These are phyloP conservation scores for Stenopsyche tienmushanensis DNA, from an alignment of 1,140 invertebrate genomes.

Conservation along the genomic window DNA sequence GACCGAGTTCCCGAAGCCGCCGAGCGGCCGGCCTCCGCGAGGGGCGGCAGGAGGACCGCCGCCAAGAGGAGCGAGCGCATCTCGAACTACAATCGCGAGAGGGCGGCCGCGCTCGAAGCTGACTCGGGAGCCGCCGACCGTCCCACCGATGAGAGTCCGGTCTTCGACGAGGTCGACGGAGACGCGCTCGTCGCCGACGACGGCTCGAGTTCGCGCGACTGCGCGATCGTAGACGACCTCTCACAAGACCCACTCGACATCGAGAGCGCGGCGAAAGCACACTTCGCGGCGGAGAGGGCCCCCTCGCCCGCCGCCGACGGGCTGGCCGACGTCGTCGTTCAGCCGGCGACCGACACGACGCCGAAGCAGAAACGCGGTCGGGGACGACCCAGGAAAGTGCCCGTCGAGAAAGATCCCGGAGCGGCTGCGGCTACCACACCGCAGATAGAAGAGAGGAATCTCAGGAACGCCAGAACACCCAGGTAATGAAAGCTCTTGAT, in stretches of 20 bases:
- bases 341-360: conserved; percentile 37
- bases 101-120: conserved; percentile 46
- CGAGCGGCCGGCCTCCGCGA: not conserved
- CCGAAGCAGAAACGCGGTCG: conserved; percentile 51
- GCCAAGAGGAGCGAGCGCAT: conserved; percentile 43
- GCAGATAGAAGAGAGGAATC: conserved; percentile 51
- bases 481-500: too few relatives aligned
- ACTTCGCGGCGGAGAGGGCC: too few relatives aligned
- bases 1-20: conserved; percentile 13
- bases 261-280: conserved; percentile 44
- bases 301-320: conserved; percentile 8
- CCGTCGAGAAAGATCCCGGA: conserved; percentile 44
- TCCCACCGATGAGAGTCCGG: conserved; percentile 15
- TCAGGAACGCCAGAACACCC: conserved; percentile 50
- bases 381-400: conserved; percentile 54
- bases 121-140: conserved; percentile 47
- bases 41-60: not conserved
- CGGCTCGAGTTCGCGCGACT: conserved; percentile 51
- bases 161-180: conserved; percentile 46
- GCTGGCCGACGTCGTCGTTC: conserved; percentile 19
- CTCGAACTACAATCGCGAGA: conserved; percentile 44
- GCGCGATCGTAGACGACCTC: conserved; percentile 47
- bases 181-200: conserved; percentile 50
- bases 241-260: conserved; percentile 54
- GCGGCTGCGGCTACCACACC: conserved; percentile 46